A percentile compares a stretch with the other conserved stretches of the same genome.
Conservation (phyloP, 2,113 vertebrate species). For the Macquaria ambigua region DNA sequence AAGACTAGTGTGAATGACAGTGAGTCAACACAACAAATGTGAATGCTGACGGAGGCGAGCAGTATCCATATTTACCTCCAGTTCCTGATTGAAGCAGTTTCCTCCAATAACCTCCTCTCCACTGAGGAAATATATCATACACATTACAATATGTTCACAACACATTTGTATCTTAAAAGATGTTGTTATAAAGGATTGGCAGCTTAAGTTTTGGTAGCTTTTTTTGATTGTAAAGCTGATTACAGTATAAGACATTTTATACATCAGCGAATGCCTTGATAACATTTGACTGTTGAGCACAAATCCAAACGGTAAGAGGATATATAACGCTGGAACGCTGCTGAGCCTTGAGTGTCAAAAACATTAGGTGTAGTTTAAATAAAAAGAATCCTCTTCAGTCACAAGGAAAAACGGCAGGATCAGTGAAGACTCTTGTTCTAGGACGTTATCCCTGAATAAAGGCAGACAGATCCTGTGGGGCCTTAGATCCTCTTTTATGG, state of each 20-base stretch:
- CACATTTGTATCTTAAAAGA: background rate
- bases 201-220: background rate
- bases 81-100: slow-evolving; percentile 58
- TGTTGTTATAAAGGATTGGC: background rate
- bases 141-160: background rate
- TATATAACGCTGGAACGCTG: background rate
- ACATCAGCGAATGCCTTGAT: background rate
- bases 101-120: slow-evolving; percentile 40
- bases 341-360: background rate
- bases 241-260: background rate
- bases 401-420: slow-evolving; percentile 8
- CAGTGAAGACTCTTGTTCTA: background rate
- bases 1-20: background rate
- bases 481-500: background rate
- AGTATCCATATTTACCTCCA: slow-evolving; percentile 73
- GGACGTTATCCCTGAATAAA: background rate
- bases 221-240: background rate
- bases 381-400: slow-evolving; percentile 13
- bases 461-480: background rate
- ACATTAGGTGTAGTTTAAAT: slow-evolving; percentile 1
- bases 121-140: slow-evolving; percentile 56
- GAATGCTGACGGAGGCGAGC: background rate
- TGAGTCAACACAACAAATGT: background rate
- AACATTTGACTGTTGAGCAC: background rate
- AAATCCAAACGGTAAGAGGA: background rate